Evolutionary conservation across 2,888 invertebrate species (phyloP).

Genomic region (Polia nebulosa): DNA sequence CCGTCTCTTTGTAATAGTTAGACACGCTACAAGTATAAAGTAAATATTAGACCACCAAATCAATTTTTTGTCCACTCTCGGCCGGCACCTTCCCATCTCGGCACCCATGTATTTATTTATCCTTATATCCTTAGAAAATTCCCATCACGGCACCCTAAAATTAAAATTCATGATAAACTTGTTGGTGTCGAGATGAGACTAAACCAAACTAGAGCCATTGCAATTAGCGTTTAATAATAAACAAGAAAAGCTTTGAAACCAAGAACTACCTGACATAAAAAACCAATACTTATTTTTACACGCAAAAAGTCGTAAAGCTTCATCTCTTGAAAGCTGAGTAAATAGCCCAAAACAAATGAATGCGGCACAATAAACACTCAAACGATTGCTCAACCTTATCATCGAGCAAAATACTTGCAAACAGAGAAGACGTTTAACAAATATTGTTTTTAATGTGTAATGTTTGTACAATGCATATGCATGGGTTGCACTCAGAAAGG

Average conservation of each 20-base stretch:
- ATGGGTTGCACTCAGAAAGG: conserved; percentile 9
- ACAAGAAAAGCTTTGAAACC: background rate
- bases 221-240: too few species aligned
- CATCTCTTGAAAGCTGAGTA: conserved; percentile 10
- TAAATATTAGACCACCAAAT: background rate
- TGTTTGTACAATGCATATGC: conserved; percentile 33
- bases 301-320: background rate
- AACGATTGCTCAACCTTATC: conserved; percentile 38
- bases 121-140: too few species aligned
- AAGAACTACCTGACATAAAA: too few species aligned
- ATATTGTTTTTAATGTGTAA: conserved; percentile 41
- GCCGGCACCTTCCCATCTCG: too few species aligned
- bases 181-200: too few species aligned
- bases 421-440: conserved; percentile 32
- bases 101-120: too few species aligned
- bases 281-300: background rate
- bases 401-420: conserved; percentile 38
- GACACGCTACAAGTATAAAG: background rate
- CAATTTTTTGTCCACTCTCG: too few species aligned
- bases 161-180: background rate
- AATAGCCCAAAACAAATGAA: conserved; percentile 21
- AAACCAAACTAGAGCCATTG: too few species aligned
- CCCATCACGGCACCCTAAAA: too few species aligned
- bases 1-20: too few species aligned
- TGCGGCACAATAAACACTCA: conserved; percentile 10